Conservation (phyloP, 2,797 vertebrate species). For the Brachymystax lenok region DNA sequence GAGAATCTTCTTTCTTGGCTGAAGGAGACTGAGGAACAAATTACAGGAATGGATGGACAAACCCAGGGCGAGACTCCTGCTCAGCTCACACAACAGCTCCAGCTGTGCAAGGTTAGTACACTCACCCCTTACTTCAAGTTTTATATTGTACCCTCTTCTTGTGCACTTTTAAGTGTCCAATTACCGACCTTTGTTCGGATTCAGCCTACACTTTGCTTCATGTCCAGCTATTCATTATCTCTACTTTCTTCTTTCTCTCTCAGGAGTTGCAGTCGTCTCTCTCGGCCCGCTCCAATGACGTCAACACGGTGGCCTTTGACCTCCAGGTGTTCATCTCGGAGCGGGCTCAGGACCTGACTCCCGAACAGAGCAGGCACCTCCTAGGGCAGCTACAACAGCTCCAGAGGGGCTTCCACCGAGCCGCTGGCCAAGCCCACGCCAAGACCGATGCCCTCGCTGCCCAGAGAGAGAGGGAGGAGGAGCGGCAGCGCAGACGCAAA, state of each 20-base stretch:
- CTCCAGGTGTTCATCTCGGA: slow-evolving; percentile 91
- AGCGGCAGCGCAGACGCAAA: slow-evolving; percentile 54
- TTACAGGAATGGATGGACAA: slow-evolving; percentile 50
- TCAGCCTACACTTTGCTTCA: neutral
- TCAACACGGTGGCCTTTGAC: slow-evolving; percentile 78
- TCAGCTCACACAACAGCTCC: slow-evolving; percentile 71
- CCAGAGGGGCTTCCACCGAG: slow-evolving; percentile 83
- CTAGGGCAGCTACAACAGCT: slow-evolving; percentile 86
- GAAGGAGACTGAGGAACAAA: slow-evolving; percentile 60
- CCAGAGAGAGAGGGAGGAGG: slow-evolving; percentile 68
- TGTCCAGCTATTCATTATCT: neutral
- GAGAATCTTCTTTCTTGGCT: slow-evolving; percentile 69
- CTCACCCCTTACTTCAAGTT: neutral
- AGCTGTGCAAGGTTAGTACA: slow-evolving; percentile 74
- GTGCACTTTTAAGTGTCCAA: neutral
- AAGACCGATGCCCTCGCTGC: slow-evolving; percentile 76
- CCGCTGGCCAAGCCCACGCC: slow-evolving; percentile 72
- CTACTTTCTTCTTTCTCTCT: neutral
- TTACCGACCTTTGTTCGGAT: neutral
- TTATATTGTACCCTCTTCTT: neutral
- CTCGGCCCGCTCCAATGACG: slow-evolving; percentile 73
- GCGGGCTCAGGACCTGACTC: slow-evolving; percentile 84
- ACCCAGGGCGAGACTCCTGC: slow-evolving; percentile 37
- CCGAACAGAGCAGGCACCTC: slow-evolving; percentile 86
- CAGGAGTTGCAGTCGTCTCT: slow-evolving; percentile 85